These are phyloP conservation scores for Macropodus opercularis DNA, from an alignment of 2,797 vertebrate species.

Conservation along the genomic window DNA sequence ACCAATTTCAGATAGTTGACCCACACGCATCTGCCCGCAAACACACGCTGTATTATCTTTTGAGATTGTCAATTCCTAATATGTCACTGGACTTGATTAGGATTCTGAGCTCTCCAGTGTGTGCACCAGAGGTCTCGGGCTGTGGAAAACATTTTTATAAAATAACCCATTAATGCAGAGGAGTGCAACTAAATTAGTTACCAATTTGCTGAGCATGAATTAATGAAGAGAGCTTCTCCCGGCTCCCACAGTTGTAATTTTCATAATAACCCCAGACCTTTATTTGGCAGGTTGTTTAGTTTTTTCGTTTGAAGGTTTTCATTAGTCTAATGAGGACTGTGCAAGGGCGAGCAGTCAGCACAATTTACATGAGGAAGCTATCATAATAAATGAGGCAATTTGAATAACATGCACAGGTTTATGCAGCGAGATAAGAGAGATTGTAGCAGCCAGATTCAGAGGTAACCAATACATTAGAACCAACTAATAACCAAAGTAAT, in stretches of 20 bases:
- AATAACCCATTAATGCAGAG: conserved; percentile 99
- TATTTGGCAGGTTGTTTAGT: conserved; percentile 99
- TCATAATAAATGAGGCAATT: conserved; percentile 99
- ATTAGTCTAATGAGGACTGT: conserved; percentile 99
- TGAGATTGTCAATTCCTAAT: conserved; percentile 99
- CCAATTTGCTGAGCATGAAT: conserved; percentile 99
- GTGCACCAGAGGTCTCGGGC: conserved; percentile 98
- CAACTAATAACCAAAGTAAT: conserved; percentile 99
- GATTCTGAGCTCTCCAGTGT: conserved; percentile 98
- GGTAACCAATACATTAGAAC: conserved; percentile 99
- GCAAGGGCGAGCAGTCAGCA: conserved; percentile 99
- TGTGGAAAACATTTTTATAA: conserved; percentile 99
- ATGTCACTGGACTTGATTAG: conserved; percentile 99
- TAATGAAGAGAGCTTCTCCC: conserved; percentile 99
- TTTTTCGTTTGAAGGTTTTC: conserved; percentile 99
- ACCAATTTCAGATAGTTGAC: conserved; percentile 65
- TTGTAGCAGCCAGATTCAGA: conserved; percentile 96
- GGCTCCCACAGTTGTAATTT: conserved; percentile 99
- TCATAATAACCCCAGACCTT: conserved; percentile 99
- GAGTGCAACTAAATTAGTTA: conserved; percentile 99
- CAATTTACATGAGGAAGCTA: conserved; percentile 99
- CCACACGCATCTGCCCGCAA: conserved; percentile 54
- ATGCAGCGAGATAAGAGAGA: conserved; percentile 99
- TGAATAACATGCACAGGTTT: conserved; percentile 99
- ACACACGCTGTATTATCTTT: conserved; percentile 88